Base-by-base conservation (phyloP, 2,797 vertebrate genomes). In the Acanthurus lineatus region DNA sequence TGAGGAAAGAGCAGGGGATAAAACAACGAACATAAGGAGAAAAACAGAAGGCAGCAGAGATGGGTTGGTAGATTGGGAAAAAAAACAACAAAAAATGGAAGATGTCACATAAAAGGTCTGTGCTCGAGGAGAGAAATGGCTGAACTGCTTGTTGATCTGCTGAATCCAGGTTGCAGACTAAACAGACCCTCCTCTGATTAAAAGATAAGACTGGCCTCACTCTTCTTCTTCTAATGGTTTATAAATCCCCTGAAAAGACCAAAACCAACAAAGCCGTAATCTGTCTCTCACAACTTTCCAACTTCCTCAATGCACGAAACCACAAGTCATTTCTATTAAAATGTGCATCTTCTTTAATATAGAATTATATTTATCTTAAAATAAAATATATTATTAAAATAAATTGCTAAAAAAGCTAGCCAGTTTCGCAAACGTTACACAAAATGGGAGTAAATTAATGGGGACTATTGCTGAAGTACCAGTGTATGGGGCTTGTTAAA, bases 121-220 rank as follows among this genome's bases (percentile, higher is more conserved):
- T 32, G 15, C 38, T 35, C 2, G 10, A 40, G 17, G 15, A 64
- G 42, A 15, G 48, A 22, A 62, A 47, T 9, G 22, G 35, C n/a
- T 57, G 19, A 70, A 16, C 25, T 58, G 49, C 25, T 49, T 35
- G 70, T 57, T 68, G 48, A 71, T 63, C 25, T 60, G 9, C 63
- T 59, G 47, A 40, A 60, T 62, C 19, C 51, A 45, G 19, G 32
- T 15, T 38, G 49, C 16, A 64, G 40, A 79, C n/a, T 11, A 58
- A 22, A 64, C 44, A 62, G 68, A 57, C 47, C 40, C n/a, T 56
- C n/a, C n/a, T 58, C 52, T 74, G 60, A 69, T 69, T 79, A 58
- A 70, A 77, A 48, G 48, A 73, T 56, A 2, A 76, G 22, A 4
- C 15, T 6, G 69, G 56, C 22, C 9, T 71, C 28, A 44, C 53